These are phyloP conservation scores for Bibio marci DNA, from an alignment of 2,888 invertebrate genomes.

Conservation along the genomic window DNA sequence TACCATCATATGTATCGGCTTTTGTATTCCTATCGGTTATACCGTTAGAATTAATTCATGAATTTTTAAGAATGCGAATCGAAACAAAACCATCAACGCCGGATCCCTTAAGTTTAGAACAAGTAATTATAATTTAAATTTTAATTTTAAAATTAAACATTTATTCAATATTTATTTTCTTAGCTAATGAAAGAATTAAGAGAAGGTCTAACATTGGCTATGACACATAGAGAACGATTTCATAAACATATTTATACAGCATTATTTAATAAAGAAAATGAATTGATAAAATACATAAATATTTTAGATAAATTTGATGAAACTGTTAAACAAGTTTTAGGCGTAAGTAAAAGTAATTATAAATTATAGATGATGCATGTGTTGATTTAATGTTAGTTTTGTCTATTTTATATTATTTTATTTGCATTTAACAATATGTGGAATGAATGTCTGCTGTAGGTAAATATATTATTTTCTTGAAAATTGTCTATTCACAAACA, in stretches of 20 bases:
- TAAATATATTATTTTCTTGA: too few relatives aligned
- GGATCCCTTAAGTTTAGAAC: slow-evolving; percentile 70
- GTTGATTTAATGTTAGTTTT: too few relatives aligned
- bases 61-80: slow-evolving; percentile 70
- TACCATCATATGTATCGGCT: slow-evolving; percentile 71
- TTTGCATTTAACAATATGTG: too few relatives aligned
- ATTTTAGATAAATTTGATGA: slow-evolving; percentile 56
- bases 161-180: slow-evolving; percentile 9
- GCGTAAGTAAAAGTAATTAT: slow-evolving; percentile 29
- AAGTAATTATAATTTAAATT: too few relatives aligned
- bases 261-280: slow-evolving; percentile 31
- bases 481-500: too few relatives aligned
- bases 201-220: slow-evolving; percentile 72
- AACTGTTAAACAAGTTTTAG: slow-evolving; percentile 55
- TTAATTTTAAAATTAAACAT: background rate
- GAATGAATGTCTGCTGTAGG: too few relatives aligned
- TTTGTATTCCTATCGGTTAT: slow-evolving; percentile 76
- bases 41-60: slow-evolving; percentile 81
- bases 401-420: too few relatives aligned
- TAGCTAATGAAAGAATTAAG: slow-evolving; percentile 76
- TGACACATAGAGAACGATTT: slow-evolving; percentile 63
- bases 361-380: too few relatives aligned
- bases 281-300: slow-evolving; percentile 34
- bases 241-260: slow-evolving; percentile 44
- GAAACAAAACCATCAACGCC: slow-evolving; percentile 71